Evolutionary conservation across 1,140 invertebrate genomes (phyloP), one percentile per base, ranked within the genome.

Genomic region (Ectropis grisescens): DNA sequence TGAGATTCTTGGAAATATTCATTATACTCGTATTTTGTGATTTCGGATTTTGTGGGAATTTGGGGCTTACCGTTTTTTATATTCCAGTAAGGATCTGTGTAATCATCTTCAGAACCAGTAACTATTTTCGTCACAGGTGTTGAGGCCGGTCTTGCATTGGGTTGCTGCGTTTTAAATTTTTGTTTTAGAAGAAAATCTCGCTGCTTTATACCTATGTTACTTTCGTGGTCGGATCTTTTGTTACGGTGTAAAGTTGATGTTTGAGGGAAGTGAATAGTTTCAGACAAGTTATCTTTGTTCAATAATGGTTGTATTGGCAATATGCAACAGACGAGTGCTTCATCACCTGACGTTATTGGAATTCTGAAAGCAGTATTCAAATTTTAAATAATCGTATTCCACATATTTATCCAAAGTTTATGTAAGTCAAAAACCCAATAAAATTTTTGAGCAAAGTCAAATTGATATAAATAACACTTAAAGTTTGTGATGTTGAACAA

Each of bases 1-100:
- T 66, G 54, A 23, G 19, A 22, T 22, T 5, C 9, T 22, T 22
- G 19, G 19, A 22, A 57, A 26, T 60, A 56, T 13, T 54, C 41
- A 25, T 38, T 30, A 13, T 62, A 50, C 16, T 68, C 39, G 16
- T 64, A 54, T 47, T 37, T 42, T 24, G 47, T 53, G 37, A 24
- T 3, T 19, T 38, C 9, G 45, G 23, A 11, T 40, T 40, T 34
- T 50, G 22, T 39, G 12, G 13, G 41, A 36, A 24, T 52, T 59
- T 36, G 51, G 45, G 32, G 55, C 42, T 43, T 61, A 58, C 4
- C 29, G 36, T 58, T 67, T 53, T 72, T 76, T 13, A 80, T 55
- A 40, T 81, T 80, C 57, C 54, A 66, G 37, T 76, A 78, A 9
- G 75, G 75, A 34, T 81, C 75, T 2, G 45, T 37, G 15, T 62